A percentile compares a stretch with the other conserved stretches of the same genome.
Conservation (phyloP, 2,888 invertebrate genomes). For the Rotaria macrura region DNA sequence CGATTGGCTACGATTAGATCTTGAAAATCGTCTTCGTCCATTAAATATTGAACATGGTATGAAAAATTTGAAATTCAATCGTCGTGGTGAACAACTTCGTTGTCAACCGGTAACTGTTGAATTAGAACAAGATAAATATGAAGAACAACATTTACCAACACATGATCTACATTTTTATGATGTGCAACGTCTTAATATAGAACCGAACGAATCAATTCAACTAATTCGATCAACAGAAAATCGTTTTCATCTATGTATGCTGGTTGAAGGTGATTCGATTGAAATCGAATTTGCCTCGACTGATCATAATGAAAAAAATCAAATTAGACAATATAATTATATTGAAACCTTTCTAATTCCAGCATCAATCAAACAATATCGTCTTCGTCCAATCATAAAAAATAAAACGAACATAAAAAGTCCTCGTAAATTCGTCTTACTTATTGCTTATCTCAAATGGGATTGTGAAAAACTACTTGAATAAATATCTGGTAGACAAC, state of each 20-base stretch:
- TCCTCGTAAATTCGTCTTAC: not conserved
- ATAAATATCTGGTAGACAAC: not conserved
- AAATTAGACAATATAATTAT: not conserved
- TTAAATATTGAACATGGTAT: slow-evolving; percentile 13
- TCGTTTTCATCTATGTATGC: slow-evolving; percentile 21
- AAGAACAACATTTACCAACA: not conserved
- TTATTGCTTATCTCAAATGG: not conserved
- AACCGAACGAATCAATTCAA: not conserved
- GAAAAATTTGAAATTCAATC: slow-evolving; percentile 5
- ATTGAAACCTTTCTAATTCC: slow-evolving; percentile 16
- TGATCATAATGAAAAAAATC: not conserved
- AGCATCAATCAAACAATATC: not conserved
- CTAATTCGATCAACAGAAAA: not conserved
- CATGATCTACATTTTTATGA: slow-evolving; percentile 18
- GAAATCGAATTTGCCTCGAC: not conserved
- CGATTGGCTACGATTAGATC: slow-evolving; percentile 6
- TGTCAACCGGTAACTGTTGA: not conserved
- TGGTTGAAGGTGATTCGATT: slow-evolving; percentile 18
- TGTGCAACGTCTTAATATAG: not conserved
- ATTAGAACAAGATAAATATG: not conserved
- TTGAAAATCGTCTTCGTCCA: not conserved
- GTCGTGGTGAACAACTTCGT: not conserved
- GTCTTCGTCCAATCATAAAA: not conserved
- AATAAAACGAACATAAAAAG: not conserved
- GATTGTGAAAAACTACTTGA: not conserved